Base-by-base conservation (phyloP, 2,113 vertebrate genomes). In the Baryphthengus martii region DNA sequence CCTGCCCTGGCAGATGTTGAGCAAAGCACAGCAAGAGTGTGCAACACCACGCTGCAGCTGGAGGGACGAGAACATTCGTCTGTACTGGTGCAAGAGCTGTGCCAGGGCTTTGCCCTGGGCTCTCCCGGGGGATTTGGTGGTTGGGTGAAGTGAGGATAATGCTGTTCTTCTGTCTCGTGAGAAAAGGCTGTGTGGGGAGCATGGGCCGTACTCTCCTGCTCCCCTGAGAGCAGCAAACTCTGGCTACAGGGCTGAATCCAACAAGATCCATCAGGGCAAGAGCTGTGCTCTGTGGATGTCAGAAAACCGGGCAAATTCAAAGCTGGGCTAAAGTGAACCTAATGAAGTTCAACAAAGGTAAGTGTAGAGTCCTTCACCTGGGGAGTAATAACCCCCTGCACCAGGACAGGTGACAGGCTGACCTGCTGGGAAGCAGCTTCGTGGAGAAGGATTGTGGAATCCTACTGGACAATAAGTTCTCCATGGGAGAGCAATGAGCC, bases 11-110 rank as follows among this genome's bases (percentile, higher is more conserved):
- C 2, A 23, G 53, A 23, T 7, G 63, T 17, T 86, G 58, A 42
- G 88, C 4, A 80, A 65, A 37, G 17, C 35, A 20, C 53, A 29
- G 67, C 20, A 31, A 7, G 0, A 17, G 9, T 7, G 62, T 28
- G 52, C 16, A 72, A 26, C 28, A 3, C 8, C 3, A 1, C 2
- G 0, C 5, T 50, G 49, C 74, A 66, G 62, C 45, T 9, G 58
- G 39, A 45, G 53, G 33, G 52, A 35, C 5, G 0, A 4, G 24
- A 20, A 50, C 45, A 1, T 20, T 3, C 26, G 35, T 44, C 31
- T 28, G 21, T 29, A 4, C 17, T 1, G 3, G 45, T 0, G 9
- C 42, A 11, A 59, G 45, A 88, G 71, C 56, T 73, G 73, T 39
- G 59, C 45, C 50, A 59, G 33, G 56, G 42, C 47, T 65, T 21